Conservation (phyloP, 2,797 vertebrate species). For the Hirundo rustica region DNA sequence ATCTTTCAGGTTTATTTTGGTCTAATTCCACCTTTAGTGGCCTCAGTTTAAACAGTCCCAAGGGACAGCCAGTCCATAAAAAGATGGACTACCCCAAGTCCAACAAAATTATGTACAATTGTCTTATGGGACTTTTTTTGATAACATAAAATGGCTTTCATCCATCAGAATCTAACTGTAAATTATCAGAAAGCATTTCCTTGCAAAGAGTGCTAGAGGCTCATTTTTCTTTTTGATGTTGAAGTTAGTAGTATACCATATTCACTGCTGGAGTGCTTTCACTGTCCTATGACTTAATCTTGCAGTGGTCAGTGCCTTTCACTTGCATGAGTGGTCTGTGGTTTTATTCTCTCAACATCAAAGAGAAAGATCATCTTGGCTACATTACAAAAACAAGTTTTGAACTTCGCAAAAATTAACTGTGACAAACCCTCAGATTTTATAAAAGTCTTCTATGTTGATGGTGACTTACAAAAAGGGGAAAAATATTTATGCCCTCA, state of each 20-base stretch:
- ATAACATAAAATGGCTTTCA: constrained; percentile 24
- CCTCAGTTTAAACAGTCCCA: constrained; percentile 4
- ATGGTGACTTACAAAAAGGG: constrained; percentile 18
- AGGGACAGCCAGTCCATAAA: constrained; percentile 16
- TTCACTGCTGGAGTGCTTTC: constrained; percentile 9
- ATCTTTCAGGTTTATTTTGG: background rate
- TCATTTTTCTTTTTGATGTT: constrained; percentile 18
- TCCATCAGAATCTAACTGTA: constrained; percentile 21
- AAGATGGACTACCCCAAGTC: background rate
- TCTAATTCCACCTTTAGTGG: constrained; percentile 1
- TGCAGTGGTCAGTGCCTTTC: constrained; percentile 45
- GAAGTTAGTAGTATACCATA: constrained; percentile 12
- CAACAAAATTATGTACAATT: constrained; percentile 16
- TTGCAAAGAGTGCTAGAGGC: background rate
- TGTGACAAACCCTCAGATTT: constrained; percentile 14
- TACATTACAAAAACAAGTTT: background rate
- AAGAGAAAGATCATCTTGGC: constrained; percentile 39
- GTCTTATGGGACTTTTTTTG: constrained; percentile 14
- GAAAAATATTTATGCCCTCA: background rate
- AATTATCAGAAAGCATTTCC: constrained; percentile 10
- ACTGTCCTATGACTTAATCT: constrained; percentile 46
- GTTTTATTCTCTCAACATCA: constrained; percentile 49
- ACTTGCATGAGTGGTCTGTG: constrained; percentile 57
- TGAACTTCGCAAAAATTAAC: constrained; percentile 25
- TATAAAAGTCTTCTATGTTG: constrained; percentile 29